phyloP scores from a whole-genome alignment of 2,888 invertebrate genomes.

The Ormyrus pomaceus region DNA sequence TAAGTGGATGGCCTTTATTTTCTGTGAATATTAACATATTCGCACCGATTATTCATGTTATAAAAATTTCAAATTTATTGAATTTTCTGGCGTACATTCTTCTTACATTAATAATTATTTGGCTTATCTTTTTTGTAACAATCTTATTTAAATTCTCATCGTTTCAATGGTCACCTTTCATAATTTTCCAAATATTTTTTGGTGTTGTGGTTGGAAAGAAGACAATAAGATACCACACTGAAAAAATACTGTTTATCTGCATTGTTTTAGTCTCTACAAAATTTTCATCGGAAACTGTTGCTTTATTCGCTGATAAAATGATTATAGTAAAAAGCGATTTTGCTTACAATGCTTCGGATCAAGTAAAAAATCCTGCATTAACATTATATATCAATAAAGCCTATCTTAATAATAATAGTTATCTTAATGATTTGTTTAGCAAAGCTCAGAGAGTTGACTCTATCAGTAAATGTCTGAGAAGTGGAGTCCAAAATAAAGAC shows the following conservation, averaged over 20 bases:
- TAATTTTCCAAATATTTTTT: not conserved
- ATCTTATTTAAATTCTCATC: not conserved
- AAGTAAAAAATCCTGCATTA: not conserved
- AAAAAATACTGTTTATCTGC: not conserved
- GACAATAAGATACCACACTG: not conserved
- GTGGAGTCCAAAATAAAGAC: not conserved
- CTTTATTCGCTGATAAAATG: not conserved
- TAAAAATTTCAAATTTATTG: not conserved
- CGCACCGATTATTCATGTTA: not conserved
- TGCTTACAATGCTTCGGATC: not conserved
- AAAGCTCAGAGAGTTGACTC: not conserved
- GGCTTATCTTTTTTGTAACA: not conserved
- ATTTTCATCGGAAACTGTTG: not conserved
- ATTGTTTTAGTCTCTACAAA: not conserved
- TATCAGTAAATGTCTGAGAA: not conserved
- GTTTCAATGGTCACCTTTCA: not conserved
- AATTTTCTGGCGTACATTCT: not conserved
- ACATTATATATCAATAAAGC: not conserved
- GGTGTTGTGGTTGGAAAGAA: not conserved
- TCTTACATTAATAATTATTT: not conserved
- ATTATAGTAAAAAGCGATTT: not conserved
- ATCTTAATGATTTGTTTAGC: not conserved
- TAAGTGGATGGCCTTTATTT: not conserved
- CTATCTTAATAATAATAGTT: no score
- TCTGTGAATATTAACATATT: not conserved